These are phyloP conservation scores for Drosophila eugracilis DNA, from an alignment of 1,140 invertebrate species.

Conservation along the genomic window DNA sequence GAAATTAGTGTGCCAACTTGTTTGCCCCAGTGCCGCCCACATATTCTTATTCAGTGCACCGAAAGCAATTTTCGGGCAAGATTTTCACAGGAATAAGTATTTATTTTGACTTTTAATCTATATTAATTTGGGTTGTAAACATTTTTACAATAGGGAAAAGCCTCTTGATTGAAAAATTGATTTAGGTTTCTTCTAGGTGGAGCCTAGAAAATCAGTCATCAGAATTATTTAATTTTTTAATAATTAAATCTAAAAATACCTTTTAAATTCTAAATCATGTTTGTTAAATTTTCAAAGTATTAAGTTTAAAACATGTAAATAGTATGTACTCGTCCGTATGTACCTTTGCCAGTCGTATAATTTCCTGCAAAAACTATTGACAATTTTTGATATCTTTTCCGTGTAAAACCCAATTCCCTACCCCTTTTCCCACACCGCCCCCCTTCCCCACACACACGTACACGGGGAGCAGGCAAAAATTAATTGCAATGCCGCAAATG, in stretches of 20 bases:
- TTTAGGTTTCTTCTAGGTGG: no score
- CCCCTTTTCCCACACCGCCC: slow-evolving; percentile 1
- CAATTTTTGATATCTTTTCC: neutral
- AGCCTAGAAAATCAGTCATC: no score
- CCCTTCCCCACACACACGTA: slow-evolving; percentile 12
- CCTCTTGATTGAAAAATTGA: no score
- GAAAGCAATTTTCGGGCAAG: neutral
- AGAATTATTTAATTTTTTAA: no score
- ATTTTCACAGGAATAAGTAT: neutral
- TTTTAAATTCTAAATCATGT: no score
- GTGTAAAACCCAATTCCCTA: slow-evolving; percentile 1
- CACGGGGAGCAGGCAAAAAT: slow-evolving; percentile 65
- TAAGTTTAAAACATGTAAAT: no score
- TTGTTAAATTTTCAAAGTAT: no score
- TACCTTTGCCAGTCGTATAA: neutral
- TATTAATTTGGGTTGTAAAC: no score
- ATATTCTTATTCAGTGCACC: slow-evolving; percentile 15
- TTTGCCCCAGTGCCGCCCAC: slow-evolving; percentile 33
- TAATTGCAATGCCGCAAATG: slow-evolving; percentile 82
- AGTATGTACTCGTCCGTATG: no score
- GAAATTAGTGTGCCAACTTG: slow-evolving; percentile 75
- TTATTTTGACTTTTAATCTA: neutral
- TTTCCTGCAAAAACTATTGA: neutral
- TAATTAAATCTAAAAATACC: no score
- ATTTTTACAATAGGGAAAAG: no score